Percentiles rank a stretch among this genome's conserved stretches.
Evolutionary conservation across 2,113 vertebrate species (phyloP).

Genomic region (Oreochromis tanganicae): DNA sequence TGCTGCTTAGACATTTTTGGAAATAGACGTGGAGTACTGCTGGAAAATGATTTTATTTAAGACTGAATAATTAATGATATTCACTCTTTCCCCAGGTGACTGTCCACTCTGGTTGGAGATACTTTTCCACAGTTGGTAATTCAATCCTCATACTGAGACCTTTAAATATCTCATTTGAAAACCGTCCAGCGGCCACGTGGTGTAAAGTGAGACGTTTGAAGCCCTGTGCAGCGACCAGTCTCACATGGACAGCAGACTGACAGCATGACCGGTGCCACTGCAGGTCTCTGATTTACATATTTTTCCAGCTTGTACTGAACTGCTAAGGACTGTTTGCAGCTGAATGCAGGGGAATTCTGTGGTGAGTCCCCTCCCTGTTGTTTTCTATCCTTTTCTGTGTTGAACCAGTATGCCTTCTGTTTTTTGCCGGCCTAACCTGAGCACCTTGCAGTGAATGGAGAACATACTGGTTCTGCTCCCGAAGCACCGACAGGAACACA

Average conservation of each 20-base stretch:
- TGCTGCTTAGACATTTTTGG: accelerated
- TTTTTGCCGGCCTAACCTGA: constrained; percentile 38
- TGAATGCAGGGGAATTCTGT: constrained; percentile 3
- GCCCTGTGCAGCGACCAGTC: constrained; percentile 26
- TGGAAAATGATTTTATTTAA: not conserved
- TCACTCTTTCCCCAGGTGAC: constrained; percentile 47
- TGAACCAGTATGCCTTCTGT: constrained; percentile 45
- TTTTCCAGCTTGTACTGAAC: not conserved
- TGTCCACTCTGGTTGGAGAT: not conserved
- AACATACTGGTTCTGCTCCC: constrained; percentile 76
- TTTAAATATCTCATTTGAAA: constrained; percentile 74
- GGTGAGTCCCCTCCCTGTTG: not conserved
- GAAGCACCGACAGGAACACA: constrained; percentile 76
- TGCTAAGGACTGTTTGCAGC: not conserved
- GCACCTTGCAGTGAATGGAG: constrained; percentile 75
- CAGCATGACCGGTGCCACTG: constrained; percentile 16
- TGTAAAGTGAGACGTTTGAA: constrained; percentile 72
- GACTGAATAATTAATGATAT: not conserved
- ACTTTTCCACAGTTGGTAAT: constrained; percentile 59
- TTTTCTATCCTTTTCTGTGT: not conserved
- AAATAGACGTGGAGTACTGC: not conserved
- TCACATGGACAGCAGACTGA: constrained; percentile 36
- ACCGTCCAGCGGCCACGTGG: constrained; percentile 62
- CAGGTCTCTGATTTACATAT: not conserved
- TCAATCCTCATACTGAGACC: constrained; percentile 57